Evolutionary conservation across 2,113 vertebrate genomes (phyloP).

Genomic region (Cephalopholis sonnerati): DNA sequence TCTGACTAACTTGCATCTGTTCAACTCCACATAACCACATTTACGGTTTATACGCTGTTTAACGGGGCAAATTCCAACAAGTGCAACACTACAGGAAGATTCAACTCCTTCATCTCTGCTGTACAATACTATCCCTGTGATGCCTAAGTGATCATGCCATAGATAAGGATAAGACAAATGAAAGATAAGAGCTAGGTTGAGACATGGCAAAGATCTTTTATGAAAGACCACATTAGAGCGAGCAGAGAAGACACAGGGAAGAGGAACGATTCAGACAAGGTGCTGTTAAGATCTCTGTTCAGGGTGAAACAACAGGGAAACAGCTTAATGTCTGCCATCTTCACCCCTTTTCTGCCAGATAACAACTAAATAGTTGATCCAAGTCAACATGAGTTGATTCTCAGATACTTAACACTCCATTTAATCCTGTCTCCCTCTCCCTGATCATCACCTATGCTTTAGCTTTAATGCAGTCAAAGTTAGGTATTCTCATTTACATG

Average conservation of each 20-base stretch:
- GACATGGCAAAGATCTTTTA: not conserved
- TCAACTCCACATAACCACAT: not conserved
- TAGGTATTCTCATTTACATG: not conserved
- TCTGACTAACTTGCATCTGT: not conserved
- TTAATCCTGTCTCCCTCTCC: not conserved
- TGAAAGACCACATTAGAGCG: not conserved
- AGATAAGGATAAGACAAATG: not conserved
- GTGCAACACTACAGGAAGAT: not conserved
- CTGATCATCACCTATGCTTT: not conserved
- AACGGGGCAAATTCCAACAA: conserved; percentile 19
- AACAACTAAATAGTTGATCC: no score
- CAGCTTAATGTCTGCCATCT: not conserved
- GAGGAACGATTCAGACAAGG: not conserved
- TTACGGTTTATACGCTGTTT: not conserved
- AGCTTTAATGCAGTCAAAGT: not conserved
- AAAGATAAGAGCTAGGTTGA: not conserved
- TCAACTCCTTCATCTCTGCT: not conserved
- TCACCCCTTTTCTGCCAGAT: no score
- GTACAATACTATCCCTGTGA: not conserved
- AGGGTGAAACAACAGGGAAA: not conserved
- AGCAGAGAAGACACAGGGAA: not conserved
- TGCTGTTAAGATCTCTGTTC: not conserved
- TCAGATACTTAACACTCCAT: not conserved
- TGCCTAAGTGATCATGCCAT: not conserved
- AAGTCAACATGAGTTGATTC: no score